A percentile compares a stretch with the other conserved stretches of the same genome.
Conservation (phyloP, 1,140 invertebrate genomes). For the Pristionchus pacificus region DNA sequence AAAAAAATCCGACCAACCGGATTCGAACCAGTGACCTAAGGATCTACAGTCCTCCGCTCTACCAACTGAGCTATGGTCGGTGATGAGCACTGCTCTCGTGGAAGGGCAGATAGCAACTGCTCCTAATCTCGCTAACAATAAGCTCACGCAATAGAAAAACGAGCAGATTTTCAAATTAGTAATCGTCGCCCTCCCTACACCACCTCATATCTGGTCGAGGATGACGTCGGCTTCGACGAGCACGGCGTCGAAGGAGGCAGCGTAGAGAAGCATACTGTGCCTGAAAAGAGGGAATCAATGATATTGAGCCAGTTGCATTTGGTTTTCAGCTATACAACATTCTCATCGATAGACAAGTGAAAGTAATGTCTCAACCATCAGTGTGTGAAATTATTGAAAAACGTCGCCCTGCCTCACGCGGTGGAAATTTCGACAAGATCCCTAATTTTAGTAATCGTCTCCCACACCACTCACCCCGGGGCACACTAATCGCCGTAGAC, state of each 20-base stretch:
- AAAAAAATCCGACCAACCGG: background rate
- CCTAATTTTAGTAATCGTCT: conserved; percentile 33
- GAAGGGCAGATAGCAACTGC: no score
- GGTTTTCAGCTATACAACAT: background rate
- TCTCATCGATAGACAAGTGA: background rate
- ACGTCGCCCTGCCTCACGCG: no score
- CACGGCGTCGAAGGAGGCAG: conserved; percentile 5
- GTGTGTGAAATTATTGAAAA: conserved; percentile 27
- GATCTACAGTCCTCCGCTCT: background rate
- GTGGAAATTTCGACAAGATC: conserved; percentile 35
- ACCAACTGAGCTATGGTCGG: no score
- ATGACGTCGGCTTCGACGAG: conserved; percentile 11
- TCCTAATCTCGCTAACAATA: background rate
- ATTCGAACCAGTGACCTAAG: background rate
- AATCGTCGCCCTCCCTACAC: background rate
- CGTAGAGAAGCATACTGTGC: background rate
- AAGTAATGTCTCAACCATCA: conserved; percentile 25
- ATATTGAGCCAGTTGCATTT: background rate
- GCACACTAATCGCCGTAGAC: no score
- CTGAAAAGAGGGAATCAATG: background rate
- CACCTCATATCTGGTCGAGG: no score
- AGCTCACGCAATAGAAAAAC: background rate
- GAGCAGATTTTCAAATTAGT: no score
- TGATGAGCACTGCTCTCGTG: no score
- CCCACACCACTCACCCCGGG: no score